Evolutionary conservation across 2,797 vertebrate species (phyloP).

Genomic region (Cygnus olor): DNA sequence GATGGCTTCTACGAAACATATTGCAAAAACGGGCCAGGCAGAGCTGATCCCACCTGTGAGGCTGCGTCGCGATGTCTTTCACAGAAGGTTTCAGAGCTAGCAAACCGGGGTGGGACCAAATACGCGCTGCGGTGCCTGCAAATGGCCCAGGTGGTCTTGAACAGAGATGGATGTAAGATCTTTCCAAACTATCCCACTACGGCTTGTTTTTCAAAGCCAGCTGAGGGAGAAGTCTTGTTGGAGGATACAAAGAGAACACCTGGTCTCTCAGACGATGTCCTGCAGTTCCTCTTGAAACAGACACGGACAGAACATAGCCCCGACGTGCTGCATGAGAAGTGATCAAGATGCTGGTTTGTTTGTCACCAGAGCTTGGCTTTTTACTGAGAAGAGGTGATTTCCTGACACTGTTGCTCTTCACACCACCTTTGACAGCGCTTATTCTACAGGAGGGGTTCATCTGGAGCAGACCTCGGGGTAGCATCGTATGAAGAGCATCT

Average conservation of each 20-base stretch:
- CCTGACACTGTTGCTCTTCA: not conserved
- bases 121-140: conserved; percentile 70
- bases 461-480: not conserved
- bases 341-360: not conserved
- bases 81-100: conserved; percentile 69
- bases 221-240: not conserved
- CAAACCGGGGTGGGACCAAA: conserved; percentile 26
- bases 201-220: conserved; percentile 63
- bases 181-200: conserved; percentile 60
- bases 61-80: conserved; percentile 57
- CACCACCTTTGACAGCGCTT: not conserved
- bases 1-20: conserved; percentile 75
- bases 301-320: not conserved
- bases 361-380: not conserved
- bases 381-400: not conserved
- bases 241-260: conserved; percentile 53
- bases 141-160: conserved; percentile 77
- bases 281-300: conserved; percentile 73
- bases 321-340: not conserved
- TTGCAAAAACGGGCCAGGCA: conserved; percentile 5
- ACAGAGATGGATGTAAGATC: conserved; percentile 69
- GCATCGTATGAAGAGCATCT: not conserved
- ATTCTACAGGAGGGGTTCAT: not conserved
- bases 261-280: conserved; percentile 78
- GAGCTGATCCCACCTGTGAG: conserved; percentile 1